Evolutionary conservation across 1,140 invertebrate species (phyloP).

Genomic region (Acromyrmex charruanus): DNA sequence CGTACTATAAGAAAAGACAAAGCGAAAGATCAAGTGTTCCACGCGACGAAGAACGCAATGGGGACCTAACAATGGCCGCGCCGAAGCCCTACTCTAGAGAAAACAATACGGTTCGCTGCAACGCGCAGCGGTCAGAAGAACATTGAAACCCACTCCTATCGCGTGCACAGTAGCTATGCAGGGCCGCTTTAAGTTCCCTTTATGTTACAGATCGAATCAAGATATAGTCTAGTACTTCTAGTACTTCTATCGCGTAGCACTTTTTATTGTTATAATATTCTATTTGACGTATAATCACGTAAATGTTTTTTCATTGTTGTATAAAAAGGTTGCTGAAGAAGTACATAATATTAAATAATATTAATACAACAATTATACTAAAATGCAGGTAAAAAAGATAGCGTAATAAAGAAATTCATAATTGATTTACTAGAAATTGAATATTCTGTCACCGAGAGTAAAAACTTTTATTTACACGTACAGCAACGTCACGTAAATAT

Average conservation of each 20-base stretch:
- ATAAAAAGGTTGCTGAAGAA: background rate
- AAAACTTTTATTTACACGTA: background rate
- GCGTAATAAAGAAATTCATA: background rate
- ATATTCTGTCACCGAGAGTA: background rate
- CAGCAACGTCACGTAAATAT: too few relatives aligned
- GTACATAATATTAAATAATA: background rate
- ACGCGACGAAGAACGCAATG: slow-evolving; percentile 19
- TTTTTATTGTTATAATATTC: background rate
- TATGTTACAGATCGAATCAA: background rate
- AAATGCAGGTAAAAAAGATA: background rate
- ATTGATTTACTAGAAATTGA: background rate
- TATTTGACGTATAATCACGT: background rate
- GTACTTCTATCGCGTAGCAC: background rate
- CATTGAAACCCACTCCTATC: slow-evolving; percentile 32
- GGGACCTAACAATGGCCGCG: slow-evolving; percentile 43
- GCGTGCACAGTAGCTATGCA: slow-evolving; percentile 23
- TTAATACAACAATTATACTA: too few relatives aligned
- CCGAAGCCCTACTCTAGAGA: slow-evolving; percentile 49
- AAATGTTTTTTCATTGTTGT: background rate
- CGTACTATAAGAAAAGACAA: slow-evolving; percentile 57
- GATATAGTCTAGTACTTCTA: background rate
- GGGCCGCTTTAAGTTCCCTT: slow-evolving; percentile 11
- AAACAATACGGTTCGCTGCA: slow-evolving; percentile 54
- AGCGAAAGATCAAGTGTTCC: slow-evolving; percentile 55
- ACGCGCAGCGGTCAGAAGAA: slow-evolving; percentile 45